Conservation (phyloP, 1,140 invertebrate genomes). For the Drosophila novamexicana region DNA sequence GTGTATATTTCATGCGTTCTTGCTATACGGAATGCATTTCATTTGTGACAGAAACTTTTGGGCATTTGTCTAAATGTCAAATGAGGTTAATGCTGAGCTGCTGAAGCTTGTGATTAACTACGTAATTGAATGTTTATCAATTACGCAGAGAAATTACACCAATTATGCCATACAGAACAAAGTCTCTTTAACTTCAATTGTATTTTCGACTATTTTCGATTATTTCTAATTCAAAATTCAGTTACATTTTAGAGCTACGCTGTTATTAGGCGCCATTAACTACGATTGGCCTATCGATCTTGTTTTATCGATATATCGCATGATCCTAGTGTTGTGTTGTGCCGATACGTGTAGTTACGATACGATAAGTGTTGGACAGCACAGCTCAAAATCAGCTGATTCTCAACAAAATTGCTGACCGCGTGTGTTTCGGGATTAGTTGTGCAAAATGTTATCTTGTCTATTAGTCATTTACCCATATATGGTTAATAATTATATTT, state of each 20-base stretch:
- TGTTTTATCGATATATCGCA: neutral
- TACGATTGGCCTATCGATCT: neutral
- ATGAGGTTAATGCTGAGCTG: slow-evolving; percentile 6
- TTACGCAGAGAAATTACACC: slow-evolving; percentile 1
- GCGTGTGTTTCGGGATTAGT: neutral
- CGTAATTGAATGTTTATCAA: neutral
- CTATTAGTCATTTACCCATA: neutral
- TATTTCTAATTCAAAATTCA: too few relatives aligned
- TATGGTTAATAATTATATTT: neutral
- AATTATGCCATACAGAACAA: neutral
- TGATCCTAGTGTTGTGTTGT: neutral
- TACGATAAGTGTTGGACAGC: slow-evolving; percentile 1
- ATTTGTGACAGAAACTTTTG: neutral
- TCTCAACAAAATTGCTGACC: neutral
- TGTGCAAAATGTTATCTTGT: neutral
- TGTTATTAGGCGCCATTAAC: neutral
- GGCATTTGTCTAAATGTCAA: slow-evolving; percentile 11
- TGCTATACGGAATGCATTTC: slow-evolving; percentile 28
- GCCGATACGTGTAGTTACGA: neutral
- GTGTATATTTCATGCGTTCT: slow-evolving; percentile 23
- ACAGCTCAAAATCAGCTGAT: slow-evolving; percentile 14
- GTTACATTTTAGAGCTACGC: neutral
- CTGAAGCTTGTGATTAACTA: neutral
- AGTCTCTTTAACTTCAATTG: neutral
- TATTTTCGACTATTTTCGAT: neutral